Conservation (phyloP, 2,888 invertebrate species). For the Salticus scenicus region DNA sequence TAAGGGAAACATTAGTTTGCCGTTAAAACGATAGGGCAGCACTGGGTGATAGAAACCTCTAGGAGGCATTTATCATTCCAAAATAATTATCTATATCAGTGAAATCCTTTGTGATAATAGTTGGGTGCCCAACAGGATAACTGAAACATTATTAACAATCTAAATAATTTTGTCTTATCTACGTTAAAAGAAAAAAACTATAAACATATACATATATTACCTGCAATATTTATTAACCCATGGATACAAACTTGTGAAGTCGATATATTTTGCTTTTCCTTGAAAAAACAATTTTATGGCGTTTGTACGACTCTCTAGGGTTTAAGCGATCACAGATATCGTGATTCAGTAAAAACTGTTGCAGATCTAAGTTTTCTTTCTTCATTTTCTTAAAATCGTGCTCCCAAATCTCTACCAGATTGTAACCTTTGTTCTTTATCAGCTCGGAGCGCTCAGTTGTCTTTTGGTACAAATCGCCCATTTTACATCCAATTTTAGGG, state of each 20-base stretch:
- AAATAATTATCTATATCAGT: not conserved
- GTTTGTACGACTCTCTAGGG: not conserved
- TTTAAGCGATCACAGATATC: not conserved
- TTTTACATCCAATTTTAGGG: not conserved
- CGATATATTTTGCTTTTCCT: not conserved
- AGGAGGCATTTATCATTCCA: not conserved
- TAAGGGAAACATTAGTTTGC: not conserved
- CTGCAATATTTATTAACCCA: not conserved
- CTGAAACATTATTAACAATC: conserved; percentile 50
- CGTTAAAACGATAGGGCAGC: not conserved
- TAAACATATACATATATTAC: not conserved
- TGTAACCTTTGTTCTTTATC: conserved; percentile 52
- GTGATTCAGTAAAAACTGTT: not conserved
- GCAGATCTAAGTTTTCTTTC: conserved; percentile 8
- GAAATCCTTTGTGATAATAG: not conserved
- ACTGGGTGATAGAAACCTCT: not conserved
- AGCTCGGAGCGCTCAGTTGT: not conserved
- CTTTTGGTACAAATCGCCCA: not conserved
- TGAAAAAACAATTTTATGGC: not conserved
- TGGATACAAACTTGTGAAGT: not conserved
- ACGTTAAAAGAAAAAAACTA: too few relatives aligned
- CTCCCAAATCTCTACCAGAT: conserved; percentile 71
- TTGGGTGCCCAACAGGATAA: conserved; percentile 67
- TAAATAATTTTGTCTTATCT: not conserved
- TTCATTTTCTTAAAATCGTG: conserved; percentile 64